These are phyloP conservation scores for Drosophila murphyi DNA, from an alignment of 1,140 invertebrate species.

Conservation along the genomic window DNA sequence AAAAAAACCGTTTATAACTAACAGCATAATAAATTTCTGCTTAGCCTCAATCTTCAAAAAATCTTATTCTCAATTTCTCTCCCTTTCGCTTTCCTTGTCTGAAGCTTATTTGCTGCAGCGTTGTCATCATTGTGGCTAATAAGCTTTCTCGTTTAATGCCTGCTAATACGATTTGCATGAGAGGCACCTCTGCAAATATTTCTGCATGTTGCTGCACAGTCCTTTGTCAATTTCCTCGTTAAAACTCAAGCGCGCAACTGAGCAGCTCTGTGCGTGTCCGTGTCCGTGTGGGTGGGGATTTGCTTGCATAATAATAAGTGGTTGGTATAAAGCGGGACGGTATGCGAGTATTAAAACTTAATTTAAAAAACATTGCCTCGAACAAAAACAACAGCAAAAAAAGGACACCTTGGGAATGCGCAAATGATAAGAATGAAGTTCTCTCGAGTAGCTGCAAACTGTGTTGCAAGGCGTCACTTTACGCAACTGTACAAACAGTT, in stretches of 20 bases:
- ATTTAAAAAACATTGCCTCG: slow-evolving; percentile 59
- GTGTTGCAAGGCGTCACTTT: slow-evolving; percentile 64
- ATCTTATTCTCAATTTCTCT: neutral
- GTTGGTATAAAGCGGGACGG: slow-evolving; percentile 1
- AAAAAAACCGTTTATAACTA: too few relatives aligned
- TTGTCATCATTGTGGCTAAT: slow-evolving; percentile 1
- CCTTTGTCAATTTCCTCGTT: neutral
- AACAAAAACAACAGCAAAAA: slow-evolving; percentile 23
- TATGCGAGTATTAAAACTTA: slow-evolving; percentile 59
- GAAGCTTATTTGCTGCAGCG: neutral
- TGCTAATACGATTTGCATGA: slow-evolving; percentile 11
- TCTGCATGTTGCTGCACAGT: neutral
- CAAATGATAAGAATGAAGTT: slow-evolving; percentile 20
- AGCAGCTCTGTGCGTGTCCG: slow-evolving; percentile 40
- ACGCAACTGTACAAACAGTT: slow-evolving; percentile 81
- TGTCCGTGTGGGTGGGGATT: slow-evolving; percentile 19
- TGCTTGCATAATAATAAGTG: neutral
- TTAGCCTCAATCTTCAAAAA: neutral
- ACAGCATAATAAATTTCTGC: neutral
- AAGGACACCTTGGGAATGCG: slow-evolving; percentile 9
- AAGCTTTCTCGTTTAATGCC: slow-evolving; percentile 15
- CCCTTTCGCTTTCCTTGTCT: neutral
- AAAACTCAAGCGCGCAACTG: neutral
- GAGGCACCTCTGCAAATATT: slow-evolving; percentile 4
- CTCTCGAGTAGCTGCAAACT: slow-evolving; percentile 23